These are phyloP conservation scores for Lochmaea capreae DNA, from an alignment of 2,888 invertebrate species.

Conservation along the genomic window DNA sequence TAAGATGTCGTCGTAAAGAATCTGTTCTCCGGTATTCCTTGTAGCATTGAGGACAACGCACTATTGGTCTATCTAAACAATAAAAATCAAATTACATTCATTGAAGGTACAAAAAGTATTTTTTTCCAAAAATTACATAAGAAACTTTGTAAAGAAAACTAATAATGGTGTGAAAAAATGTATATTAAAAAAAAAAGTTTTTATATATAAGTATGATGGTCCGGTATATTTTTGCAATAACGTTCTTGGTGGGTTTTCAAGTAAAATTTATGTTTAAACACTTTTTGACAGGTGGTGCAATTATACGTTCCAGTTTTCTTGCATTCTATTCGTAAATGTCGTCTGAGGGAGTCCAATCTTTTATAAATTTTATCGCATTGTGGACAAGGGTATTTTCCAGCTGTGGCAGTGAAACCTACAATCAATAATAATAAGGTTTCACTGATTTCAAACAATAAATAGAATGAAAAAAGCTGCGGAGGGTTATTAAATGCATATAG, in stretches of 20 bases:
- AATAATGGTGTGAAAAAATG: not conserved
- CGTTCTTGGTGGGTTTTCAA: slow-evolving; percentile 19
- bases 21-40: slow-evolving; percentile 41
- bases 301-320: slow-evolving; percentile 15
- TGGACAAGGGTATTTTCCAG: slow-evolving; percentile 3
- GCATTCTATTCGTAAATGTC: slow-evolving; percentile 24
- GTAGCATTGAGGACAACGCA: slow-evolving; percentile 36
- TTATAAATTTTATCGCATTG: slow-evolving; percentile 11
- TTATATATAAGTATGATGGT: not conserved
- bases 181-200: not conserved
- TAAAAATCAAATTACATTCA: slow-evolving; percentile 7
- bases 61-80: slow-evolving; percentile 18
- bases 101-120: not conserved
- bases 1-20: slow-evolving; percentile 41
- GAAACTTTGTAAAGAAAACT: not conserved
- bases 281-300: slow-evolving; percentile 18
- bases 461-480: too few species aligned
- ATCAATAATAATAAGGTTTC: not conserved
- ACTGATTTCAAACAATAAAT: not conserved
- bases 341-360: slow-evolving; percentile 10
- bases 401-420: not conserved
- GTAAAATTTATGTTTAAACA: slow-evolving; percentile 17
- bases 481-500: too few species aligned
- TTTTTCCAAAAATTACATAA: not conserved
- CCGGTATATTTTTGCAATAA: not conserved